phyloP scores from a whole-genome alignment of 2,113 vertebrate genomes.

The Sorex fumeus region DNA sequence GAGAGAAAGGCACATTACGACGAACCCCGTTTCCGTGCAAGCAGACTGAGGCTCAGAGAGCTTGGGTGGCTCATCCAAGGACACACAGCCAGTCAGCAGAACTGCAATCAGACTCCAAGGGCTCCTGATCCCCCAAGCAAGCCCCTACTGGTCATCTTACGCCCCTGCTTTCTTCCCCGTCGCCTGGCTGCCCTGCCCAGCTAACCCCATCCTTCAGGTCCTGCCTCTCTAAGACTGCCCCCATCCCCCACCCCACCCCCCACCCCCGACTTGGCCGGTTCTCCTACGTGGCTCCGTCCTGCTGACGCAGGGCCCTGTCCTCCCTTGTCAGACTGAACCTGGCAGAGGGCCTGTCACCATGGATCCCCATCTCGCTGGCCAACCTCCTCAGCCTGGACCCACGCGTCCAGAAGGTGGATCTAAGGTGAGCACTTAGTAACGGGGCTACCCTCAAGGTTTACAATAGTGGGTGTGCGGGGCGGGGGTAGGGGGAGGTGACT shows the following conservation, averaged over 20 bases:
- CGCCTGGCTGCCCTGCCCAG: neutral
- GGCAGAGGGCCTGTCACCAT: slow-evolving; percentile 84
- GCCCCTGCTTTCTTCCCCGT: neutral
- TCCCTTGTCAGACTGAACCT: slow-evolving; percentile 89
- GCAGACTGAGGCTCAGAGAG: slow-evolving; percentile 6
- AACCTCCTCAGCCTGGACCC: slow-evolving; percentile 86
- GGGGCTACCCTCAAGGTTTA: neutral
- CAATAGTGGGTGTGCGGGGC: neutral
- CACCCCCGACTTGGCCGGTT: neutral
- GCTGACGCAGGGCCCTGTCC: neutral
- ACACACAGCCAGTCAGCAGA: slow-evolving; percentile 1
- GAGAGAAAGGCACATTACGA: neutral
- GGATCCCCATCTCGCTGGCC: slow-evolving; percentile 86
- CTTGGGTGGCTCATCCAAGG: neutral
- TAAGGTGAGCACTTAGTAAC: slow-evolving; percentile 81
- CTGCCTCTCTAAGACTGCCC: neutral
- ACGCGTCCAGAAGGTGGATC: slow-evolving; percentile 81
- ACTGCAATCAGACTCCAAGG: neutral
- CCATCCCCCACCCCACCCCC: no score
- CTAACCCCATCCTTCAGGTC: fast-evolving
- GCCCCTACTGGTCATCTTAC: neutral
- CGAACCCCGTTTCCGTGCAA: neutral
- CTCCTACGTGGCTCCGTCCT: neutral
- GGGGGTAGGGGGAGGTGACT: neutral
- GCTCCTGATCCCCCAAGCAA: neutral